A percentile compares a stretch with the other conserved stretches of the same genome.
These are phyloP conservation scores for Fratercula arctica DNA, from an alignment of 2,797 vertebrate genomes.

Conservation along the genomic window DNA sequence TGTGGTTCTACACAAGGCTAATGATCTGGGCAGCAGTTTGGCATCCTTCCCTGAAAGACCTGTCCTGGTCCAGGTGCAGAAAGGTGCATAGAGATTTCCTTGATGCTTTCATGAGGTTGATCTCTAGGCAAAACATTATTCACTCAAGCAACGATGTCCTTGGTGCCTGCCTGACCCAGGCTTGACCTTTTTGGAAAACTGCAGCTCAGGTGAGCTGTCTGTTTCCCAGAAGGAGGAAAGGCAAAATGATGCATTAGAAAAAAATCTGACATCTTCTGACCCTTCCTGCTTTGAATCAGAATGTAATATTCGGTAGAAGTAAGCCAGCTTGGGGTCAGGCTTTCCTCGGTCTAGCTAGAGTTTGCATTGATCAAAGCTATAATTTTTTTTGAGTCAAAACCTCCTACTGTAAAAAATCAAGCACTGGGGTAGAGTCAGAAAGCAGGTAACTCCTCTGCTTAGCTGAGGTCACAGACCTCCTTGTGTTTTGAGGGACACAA, in stretches of 20 bases:
- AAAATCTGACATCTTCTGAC: background rate
- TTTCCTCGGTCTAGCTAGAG: background rate
- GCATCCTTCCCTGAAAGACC: background rate
- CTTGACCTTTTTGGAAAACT: background rate
- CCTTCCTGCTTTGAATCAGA: background rate
- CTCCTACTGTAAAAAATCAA: background rate
- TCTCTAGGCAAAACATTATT: background rate
- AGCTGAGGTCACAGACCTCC: background rate
- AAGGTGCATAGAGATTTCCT: background rate
- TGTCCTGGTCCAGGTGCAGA: background rate
- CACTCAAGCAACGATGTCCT: background rate
- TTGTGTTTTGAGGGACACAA: background rate
- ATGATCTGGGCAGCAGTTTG: background rate
- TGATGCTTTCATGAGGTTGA: background rate
- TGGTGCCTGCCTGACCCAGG: background rate
- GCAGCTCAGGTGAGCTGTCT: background rate
- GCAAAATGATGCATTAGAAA: conserved; percentile 15
- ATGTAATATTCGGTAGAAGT: background rate
- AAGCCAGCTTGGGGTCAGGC: background rate
- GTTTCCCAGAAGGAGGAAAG: background rate
- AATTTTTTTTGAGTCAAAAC: background rate
- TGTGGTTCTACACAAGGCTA: background rate
- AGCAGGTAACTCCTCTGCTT: background rate
- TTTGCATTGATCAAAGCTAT: background rate
- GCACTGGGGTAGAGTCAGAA: background rate